Conservation (phyloP, 2,113 vertebrate genomes). For the Carassius carassius region DNA sequence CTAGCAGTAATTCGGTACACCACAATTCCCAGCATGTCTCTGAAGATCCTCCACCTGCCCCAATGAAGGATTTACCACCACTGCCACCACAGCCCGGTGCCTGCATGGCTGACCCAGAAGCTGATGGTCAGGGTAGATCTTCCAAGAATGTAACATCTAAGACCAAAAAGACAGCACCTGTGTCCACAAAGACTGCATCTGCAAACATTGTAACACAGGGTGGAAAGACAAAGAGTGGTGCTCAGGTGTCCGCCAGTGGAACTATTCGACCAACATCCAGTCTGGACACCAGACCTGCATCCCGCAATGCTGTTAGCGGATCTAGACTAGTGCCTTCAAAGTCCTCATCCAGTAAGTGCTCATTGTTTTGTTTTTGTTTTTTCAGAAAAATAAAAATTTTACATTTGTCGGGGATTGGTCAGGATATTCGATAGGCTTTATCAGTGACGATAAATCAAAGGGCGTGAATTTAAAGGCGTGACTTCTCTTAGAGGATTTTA, state of each 20-base stretch:
- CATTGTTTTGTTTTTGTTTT: neutral
- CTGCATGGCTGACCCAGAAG: conserved; percentile 88
- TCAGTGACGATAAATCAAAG: no score
- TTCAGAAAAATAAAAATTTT: neutral
- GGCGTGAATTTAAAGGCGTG: no score
- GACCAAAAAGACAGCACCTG: conserved; percentile 66
- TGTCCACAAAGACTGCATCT: conserved; percentile 54
- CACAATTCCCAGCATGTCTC: conserved; percentile 54
- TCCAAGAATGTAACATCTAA: conserved; percentile 60
- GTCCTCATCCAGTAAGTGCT: conserved; percentile 40
- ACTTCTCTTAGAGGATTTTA: neutral
- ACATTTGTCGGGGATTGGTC: neutral
- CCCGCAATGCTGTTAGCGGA: conserved; percentile 58
- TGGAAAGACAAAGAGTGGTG: conserved; percentile 66
- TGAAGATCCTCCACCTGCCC: conserved; percentile 79
- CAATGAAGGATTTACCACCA: conserved; percentile 82
- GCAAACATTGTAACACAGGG: neutral
- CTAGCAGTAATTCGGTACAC: conserved; percentile 37
- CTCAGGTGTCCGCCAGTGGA: conserved; percentile 30
- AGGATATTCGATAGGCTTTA: neutral
- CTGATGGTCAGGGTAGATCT: conserved; percentile 62
- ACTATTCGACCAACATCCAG: conserved; percentile 57
- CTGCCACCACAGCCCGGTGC: conserved; percentile 81
- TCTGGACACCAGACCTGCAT: conserved; percentile 62
- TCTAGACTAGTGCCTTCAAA: conserved; percentile 58